Conservation (phyloP, 92 coral and sea anemone species). For the Paramuricea clavata region DNA sequence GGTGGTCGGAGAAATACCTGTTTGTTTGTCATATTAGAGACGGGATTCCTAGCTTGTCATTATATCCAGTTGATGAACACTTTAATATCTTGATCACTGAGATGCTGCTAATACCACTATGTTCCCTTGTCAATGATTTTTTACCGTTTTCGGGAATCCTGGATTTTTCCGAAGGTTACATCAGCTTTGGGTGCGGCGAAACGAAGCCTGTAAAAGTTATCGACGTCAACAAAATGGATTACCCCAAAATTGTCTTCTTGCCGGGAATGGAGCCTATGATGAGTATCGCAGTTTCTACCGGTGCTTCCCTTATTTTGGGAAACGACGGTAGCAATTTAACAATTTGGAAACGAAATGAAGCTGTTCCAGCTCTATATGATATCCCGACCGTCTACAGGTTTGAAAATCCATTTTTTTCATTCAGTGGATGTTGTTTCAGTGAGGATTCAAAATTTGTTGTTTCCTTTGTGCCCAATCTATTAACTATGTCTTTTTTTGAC, state of each 20-base stretch:
- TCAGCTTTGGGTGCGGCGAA: neutral
- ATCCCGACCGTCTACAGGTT: neutral
- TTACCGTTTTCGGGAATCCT: neutral
- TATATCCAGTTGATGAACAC: neutral
- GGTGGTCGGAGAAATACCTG: neutral
- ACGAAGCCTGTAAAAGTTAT: neutral
- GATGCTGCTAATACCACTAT: no score
- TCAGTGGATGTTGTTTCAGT: neutral
- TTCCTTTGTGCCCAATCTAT: neutral
- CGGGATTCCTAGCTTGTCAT: neutral
- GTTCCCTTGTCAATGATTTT: no score
- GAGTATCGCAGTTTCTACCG: neutral
- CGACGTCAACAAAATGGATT: neutral
- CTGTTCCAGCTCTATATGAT: neutral
- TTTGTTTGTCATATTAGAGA: neutral
- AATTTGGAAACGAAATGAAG: neutral
- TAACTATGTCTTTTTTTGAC: neutral
- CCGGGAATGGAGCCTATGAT: neutral
- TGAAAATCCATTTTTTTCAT: neutral
- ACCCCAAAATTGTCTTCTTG: neutral
- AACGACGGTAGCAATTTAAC: neutral
- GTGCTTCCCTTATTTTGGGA: neutral
- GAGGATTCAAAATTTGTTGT: neutral
- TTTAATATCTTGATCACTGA: no score
- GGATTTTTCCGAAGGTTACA: neutral